Evolutionary conservation across 2,113 vertebrate genomes (phyloP).

Genomic region (Lipophrys pholis): DNA sequence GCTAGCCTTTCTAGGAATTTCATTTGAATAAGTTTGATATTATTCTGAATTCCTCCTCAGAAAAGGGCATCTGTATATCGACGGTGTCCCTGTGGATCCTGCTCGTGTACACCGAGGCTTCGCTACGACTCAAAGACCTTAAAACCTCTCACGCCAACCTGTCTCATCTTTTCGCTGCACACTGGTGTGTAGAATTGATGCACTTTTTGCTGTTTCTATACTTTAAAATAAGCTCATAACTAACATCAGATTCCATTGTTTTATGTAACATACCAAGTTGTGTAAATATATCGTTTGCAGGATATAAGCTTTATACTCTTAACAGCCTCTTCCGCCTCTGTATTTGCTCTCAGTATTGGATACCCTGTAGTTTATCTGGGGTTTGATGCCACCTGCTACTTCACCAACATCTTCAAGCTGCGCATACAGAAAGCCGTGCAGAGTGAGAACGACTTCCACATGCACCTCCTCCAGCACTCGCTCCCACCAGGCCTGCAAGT

Average conservation of each 20-base stretch:
- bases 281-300: not conserved
- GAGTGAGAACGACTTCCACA: constrained; percentile 83
- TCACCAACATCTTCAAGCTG: constrained; percentile 85
- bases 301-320: not conserved
- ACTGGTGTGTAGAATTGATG: constrained; percentile 78
- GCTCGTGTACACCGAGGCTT: constrained; percentile 86
- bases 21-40: not conserved
- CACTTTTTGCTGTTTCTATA: too few species aligned
- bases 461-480: constrained; percentile 84
- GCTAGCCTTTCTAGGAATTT: not conserved
- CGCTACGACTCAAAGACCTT: constrained; percentile 85
- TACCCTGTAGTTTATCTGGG: constrained; percentile 87
- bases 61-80: constrained; percentile 86
- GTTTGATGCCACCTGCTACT: constrained; percentile 87
- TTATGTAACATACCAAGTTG: not conserved
- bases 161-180: constrained; percentile 87
- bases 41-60: constrained; percentile 58
- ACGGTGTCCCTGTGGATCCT: constrained; percentile 86
- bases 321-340: constrained; percentile 3
- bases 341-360: constrained; percentile 77
- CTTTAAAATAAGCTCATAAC: not conserved
- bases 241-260: not conserved
- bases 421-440: constrained; percentile 83
- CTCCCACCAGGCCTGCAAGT: constrained; percentile 83
- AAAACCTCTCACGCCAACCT: constrained; percentile 85